These are phyloP conservation scores for Sprattus sprattus DNA, from an alignment of 2,113 vertebrate species.

Conservation along the genomic window DNA sequence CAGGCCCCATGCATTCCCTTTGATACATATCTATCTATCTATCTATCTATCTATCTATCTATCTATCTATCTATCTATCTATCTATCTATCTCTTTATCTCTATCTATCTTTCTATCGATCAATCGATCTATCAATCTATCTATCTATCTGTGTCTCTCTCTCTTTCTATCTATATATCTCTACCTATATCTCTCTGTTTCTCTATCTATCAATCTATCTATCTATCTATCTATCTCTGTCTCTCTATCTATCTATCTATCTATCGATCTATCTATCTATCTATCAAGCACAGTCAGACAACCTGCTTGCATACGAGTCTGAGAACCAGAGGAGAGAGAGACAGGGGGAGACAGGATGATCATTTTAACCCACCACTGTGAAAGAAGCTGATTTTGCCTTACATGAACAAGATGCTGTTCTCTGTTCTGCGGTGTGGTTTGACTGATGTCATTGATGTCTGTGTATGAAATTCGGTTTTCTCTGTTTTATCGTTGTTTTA, in stretches of 20 bases:
- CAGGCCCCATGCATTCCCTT: no score
- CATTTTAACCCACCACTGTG: constrained; percentile 73
- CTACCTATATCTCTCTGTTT: no score
- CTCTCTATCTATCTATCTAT: no score
- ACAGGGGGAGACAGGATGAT: neutral
- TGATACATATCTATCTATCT: no score
- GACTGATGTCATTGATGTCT: constrained; percentile 66
- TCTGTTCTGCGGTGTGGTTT: constrained; percentile 62
- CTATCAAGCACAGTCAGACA: neutral
- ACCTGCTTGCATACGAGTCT: neutral
- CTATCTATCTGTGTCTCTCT: no score
- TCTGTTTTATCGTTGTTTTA: constrained; percentile 3
- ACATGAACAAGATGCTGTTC: constrained; percentile 70
- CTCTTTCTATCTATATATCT: neutral
- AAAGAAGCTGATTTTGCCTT: constrained; percentile 81
- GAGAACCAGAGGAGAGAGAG: neutral
- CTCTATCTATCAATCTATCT: no score
- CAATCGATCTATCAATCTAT: no score
- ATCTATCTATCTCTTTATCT: no score
- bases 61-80: no score
- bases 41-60: no score
- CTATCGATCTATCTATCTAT: neutral
- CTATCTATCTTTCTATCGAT: no score
- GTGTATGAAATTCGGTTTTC: neutral
- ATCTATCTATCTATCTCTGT: no score